A percentile compares a stretch with the other conserved stretches of the same genome.
These are phyloP conservation scores for Ochropleura plecta DNA, from an alignment of 2,888 invertebrate genomes.

Conservation along the genomic window DNA sequence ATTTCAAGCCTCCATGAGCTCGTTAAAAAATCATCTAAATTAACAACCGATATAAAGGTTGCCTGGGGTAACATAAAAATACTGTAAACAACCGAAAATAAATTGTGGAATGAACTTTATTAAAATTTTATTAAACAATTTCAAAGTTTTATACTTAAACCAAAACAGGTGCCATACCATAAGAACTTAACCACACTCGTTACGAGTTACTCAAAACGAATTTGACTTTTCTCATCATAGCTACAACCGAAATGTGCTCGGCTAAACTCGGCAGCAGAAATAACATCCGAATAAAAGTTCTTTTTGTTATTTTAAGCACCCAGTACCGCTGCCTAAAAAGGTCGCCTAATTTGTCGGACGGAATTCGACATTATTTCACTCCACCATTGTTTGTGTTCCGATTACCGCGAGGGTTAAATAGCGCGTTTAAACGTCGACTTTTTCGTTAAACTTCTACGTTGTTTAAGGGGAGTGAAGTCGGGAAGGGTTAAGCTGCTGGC, in stretches of 20 bases:
- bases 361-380: constrained; percentile 88
- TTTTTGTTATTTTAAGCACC: constrained; percentile 84
- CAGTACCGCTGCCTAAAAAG: constrained; percentile 80
- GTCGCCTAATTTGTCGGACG: constrained; percentile 88
- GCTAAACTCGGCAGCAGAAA: constrained; percentile 65
- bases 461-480: constrained; percentile 83
- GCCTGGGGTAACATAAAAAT: constrained; percentile 21
- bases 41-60: constrained; percentile 16
- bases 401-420: constrained; percentile 88
- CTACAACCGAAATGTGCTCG: constrained; percentile 61
- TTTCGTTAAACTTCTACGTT: constrained; percentile 85
- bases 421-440: constrained; percentile 86
- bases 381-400: constrained; percentile 88
- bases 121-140: constrained; percentile 18
- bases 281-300: constrained; percentile 74
- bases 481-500: constrained; percentile 84
- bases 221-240: constrained; percentile 66
- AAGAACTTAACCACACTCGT: constrained; percentile 55
- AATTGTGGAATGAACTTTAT: constrained; percentile 4
- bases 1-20: constrained; percentile 8
- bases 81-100: constrained; percentile 16
- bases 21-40: constrained; percentile 12
- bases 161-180: constrained; percentile 43
- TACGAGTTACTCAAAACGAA: constrained; percentile 61
- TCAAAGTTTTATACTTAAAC: constrained; percentile 31